Evolutionary conservation across 2,113 vertebrate species (phyloP).

Genomic region (Cavia aperea): DNA sequence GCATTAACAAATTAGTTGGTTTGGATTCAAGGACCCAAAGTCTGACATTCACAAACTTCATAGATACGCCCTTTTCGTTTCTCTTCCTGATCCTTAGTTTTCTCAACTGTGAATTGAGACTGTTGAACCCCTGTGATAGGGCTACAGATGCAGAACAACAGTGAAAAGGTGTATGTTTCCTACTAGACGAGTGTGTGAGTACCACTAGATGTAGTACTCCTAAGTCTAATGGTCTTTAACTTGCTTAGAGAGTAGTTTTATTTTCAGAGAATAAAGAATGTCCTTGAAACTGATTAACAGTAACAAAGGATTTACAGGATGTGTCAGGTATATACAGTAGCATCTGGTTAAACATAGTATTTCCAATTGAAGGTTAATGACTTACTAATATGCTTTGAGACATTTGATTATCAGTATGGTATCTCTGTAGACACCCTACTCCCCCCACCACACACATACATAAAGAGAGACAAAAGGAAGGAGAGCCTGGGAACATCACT

Average conservation of each 20-base stretch:
- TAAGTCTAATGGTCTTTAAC: not conserved
- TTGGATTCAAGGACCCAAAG: not conserved
- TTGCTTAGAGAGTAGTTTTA: not conserved
- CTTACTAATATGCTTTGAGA: not conserved
- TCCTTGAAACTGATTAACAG: not conserved
- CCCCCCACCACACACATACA: rapidly evolving
- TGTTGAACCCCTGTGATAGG: not conserved
- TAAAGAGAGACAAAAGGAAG: not conserved
- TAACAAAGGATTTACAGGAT: not conserved
- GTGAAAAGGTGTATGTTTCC: not conserved
- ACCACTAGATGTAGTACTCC: not conserved
- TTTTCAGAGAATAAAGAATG: not conserved
- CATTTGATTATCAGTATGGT: not conserved
- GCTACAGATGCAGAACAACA: not conserved
- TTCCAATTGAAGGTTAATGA: not conserved
- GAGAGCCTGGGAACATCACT: not conserved
- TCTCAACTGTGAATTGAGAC: not conserved
- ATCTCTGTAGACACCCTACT: not conserved
- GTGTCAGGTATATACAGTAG: rapidly evolving
- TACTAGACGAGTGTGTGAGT: too few relatives aligned
- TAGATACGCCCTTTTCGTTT: not conserved
- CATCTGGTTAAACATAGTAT: not conserved
- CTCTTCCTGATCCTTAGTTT: not conserved
- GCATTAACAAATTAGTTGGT: not conserved
- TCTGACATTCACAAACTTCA: not conserved